Base-by-base conservation (phyloP, 2,888 invertebrate species). In the Parnassius smintheus region DNA sequence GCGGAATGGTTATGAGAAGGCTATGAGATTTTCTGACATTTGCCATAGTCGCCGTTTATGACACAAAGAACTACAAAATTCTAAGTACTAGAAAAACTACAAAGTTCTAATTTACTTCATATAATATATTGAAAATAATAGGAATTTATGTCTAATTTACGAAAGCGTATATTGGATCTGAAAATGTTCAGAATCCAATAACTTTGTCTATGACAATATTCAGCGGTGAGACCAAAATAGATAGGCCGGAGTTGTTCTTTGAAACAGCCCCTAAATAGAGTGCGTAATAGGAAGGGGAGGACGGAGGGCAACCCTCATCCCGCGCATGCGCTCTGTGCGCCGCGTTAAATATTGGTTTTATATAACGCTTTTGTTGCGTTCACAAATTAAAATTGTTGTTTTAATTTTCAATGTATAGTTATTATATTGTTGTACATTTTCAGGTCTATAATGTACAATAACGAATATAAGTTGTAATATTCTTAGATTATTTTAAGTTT, bases 231-330 rank as follows among this genome's bases (percentile, higher is more conserved):
- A 88, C 88, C 83, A 87, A 91, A 91, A 91, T 91, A 91, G 90
- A 91, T 85, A 85, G 83, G 82, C 77, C 77, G 72, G 81, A 87
- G 82, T 83, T 80, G 86, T 81, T 88, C 89, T 86, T 86, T 88
- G 89, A 87, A 86, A 81, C 88, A 82, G 72, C 87, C 91, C 89
- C 89, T 89, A 90, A 90, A 91, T 89, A 89, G 86, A 90, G 90
- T 88, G 86, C 87, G 89, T 89, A 88, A 88, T 88, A 83, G 81
- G 83, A 86, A 82, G 88, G 91, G 89, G 88, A 85, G 86, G 86
- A 72, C 75, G 76, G 81, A 75, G 80, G 81, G 79, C 75, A 79
- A 76, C 79, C 81, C 76, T 77, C 78, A 70, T 66, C 72, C 71
- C 82, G 84, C 88, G 88, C 88, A 82, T 85, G 91, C 91, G 88